Evolutionary conservation across 1,140 invertebrate species (phyloP).

Genomic region (Drosophila kohkoa): DNA sequence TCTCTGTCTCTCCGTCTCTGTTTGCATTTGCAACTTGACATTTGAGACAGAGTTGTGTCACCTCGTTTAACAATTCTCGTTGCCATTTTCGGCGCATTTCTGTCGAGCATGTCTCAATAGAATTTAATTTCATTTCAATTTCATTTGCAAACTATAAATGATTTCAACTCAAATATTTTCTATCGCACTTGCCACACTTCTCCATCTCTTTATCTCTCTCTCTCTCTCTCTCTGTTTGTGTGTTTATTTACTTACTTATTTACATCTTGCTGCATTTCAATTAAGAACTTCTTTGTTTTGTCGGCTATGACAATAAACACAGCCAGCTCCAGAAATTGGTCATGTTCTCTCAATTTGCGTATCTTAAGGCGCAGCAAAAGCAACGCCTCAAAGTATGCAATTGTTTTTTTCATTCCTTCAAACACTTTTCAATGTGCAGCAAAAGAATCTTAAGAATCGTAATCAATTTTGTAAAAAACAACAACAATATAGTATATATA

Average conservation of each 20-base stretch:
- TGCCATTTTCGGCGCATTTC: conserved; percentile 7
- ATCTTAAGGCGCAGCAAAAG: background rate
- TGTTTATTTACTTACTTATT: conserved; percentile 51
- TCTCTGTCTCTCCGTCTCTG: background rate
- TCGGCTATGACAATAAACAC: conserved; percentile 38
- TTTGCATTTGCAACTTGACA: conserved; percentile 30
- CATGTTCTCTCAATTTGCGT: conserved; percentile 1
- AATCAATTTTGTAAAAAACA: conserved; percentile 36
- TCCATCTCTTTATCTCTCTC: background rate
- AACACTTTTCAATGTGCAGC: background rate
- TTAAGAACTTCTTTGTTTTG: conserved; percentile 69
- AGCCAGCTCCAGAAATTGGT: background rate
- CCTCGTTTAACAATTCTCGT: conserved; percentile 7
- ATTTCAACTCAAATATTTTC: conserved; percentile 26
- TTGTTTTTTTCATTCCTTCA: background rate
- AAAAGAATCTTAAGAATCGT: conserved; percentile 18
- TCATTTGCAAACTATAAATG: conserved; percentile 24
- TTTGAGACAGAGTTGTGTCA: conserved; percentile 4
- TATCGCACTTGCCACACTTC: conserved; percentile 15
- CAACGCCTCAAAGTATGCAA: background rate
- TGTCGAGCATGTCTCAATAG: conserved; percentile 25
- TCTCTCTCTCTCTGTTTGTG: background rate
- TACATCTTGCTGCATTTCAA: conserved; percentile 67
- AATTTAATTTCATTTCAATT: conserved; percentile 49
- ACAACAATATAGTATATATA: conserved; percentile 8